These are phyloP conservation scores for Oreochromis spilurus DNA, from an alignment of 2,113 vertebrate genomes.

Conservation along the genomic window DNA sequence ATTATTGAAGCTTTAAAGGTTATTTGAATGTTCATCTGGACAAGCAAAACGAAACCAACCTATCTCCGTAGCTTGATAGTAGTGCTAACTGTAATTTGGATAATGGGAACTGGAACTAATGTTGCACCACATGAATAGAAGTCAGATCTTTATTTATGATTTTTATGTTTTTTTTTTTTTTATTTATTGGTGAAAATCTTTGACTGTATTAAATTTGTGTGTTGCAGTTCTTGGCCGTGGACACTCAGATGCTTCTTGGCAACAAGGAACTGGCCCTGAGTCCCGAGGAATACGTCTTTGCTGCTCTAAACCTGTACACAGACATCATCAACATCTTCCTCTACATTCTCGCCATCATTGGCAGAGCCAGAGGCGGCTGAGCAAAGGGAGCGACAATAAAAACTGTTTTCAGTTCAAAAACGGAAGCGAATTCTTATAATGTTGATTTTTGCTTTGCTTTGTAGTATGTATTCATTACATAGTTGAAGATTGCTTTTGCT, in stretches of 20 bases:
- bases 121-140: neutral
- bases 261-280: constrained; percentile 82
- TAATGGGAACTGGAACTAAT: neutral
- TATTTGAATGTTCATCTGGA: neutral
- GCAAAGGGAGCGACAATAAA: neutral
- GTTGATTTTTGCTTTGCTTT: neutral
- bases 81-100: neutral
- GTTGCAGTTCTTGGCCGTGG: constrained; percentile 85
- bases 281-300: constrained; percentile 70
- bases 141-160: neutral
- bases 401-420: neutral
- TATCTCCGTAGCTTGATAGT: neutral
- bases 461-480: neutral
- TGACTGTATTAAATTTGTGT: neutral
- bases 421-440: neutral
- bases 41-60: neutral
- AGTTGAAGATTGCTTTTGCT: neutral
- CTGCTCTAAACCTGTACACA: constrained; percentile 64
- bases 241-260: constrained; percentile 87
- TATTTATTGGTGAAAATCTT: neutral
- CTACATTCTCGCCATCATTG: constrained; percentile 60
- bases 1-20: neutral
- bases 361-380: constrained; percentile 42
- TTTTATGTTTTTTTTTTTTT: rapidly evolving
- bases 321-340: constrained; percentile 72